Conservation (phyloP, 2,888 invertebrate genomes). For the Hydriomena furcata region DNA sequence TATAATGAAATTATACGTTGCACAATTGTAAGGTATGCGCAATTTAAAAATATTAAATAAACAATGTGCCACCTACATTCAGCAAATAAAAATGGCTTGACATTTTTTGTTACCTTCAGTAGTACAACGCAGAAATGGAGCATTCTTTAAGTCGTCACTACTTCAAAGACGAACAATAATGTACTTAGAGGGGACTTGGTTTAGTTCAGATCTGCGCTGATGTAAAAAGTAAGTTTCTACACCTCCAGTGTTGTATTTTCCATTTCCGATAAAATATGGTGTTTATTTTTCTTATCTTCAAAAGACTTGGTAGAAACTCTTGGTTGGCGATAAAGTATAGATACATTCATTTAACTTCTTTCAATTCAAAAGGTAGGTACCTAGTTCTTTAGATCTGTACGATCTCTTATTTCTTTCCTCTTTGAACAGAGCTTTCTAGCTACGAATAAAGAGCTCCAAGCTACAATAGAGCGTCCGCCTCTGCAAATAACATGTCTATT, state of each 20-base stretch:
- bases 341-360: not conserved
- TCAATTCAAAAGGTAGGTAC: not conserved
- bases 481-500: slow-evolving; percentile 17
- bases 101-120: not conserved
- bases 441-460: slow-evolving; percentile 15
- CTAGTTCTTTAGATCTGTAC: too few species aligned
- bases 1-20: too few species aligned
- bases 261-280: not conserved
- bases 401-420: slow-evolving; percentile 1
- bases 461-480: slow-evolving; percentile 17
- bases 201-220: slow-evolving; percentile 6
- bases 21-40: too few species aligned
- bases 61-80: not conserved
- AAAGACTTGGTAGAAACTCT: not conserved
- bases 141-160: slow-evolving; percentile 25
- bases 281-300: not conserved
- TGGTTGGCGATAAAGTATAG: too few species aligned
- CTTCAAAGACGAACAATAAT: slow-evolving; percentile 23
- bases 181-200: slow-evolving; percentile 18
- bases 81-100: not conserved
- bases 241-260: not conserved
- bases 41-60: too few species aligned
- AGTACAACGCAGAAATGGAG: slow-evolving; percentile 11
- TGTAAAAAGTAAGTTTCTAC: slow-evolving; percentile 1
- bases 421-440: slow-evolving; percentile 15